Conservation (phyloP, 2,888 invertebrate species). For the Leptinotarsa haldemani region DNA sequence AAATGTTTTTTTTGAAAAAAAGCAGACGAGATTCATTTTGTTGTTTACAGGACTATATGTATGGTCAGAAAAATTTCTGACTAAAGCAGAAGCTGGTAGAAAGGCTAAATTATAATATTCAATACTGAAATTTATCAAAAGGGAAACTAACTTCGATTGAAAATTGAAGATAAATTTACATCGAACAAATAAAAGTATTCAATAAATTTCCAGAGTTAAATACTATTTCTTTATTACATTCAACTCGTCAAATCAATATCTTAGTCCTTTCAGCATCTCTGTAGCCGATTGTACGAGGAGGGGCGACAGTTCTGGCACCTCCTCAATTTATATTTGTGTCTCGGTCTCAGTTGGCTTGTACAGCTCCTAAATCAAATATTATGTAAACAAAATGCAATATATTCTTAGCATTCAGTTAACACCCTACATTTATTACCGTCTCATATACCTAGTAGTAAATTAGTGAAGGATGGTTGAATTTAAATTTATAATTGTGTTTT, state of each 20-base stretch:
- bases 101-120: too few species aligned
- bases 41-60: too few species aligned
- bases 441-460: constrained; percentile 29
- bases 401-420: constrained; percentile 38
- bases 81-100: too few species aligned
- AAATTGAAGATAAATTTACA: too few species aligned
- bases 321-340: constrained; percentile 35
- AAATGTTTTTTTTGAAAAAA: too few species aligned
- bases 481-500: constrained; percentile 34
- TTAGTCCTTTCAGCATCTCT: constrained; percentile 20
- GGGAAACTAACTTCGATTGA: too few species aligned
- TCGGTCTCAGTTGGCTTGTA: constrained; percentile 38
- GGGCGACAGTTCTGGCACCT: constrained; percentile 34
- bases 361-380: constrained; percentile 47
- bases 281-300: constrained; percentile 49
- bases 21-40: too few species aligned
- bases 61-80: too few species aligned
- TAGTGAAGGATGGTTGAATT: constrained; percentile 32
- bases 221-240: background rate
- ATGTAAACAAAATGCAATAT: constrained; percentile 46
- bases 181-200: too few species aligned
- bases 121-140: too few species aligned
- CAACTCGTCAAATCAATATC: background rate
- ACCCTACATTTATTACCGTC: constrained; percentile 35
- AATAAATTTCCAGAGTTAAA: background rate